Evolutionary conservation across 2,888 invertebrate species (phyloP).

Genomic region (Drosophila cyrtoloma): DNA sequence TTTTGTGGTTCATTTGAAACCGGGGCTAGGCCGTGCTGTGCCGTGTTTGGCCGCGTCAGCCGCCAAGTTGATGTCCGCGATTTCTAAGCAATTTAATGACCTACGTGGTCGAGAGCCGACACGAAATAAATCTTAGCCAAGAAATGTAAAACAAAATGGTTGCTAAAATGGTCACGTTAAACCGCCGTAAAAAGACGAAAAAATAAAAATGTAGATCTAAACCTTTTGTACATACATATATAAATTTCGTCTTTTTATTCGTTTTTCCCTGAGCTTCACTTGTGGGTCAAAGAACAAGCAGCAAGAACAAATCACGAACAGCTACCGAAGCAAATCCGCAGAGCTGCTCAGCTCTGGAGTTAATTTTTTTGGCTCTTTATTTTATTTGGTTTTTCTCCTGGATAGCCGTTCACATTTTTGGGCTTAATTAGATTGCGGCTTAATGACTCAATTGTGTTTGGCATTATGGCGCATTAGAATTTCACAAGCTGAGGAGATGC

Average conservation of each 20-base stretch:
- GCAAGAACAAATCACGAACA: slow-evolving; percentile 25
- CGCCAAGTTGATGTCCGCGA: slow-evolving; percentile 68
- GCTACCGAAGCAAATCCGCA: slow-evolving; percentile 27
- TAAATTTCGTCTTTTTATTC: slow-evolving; percentile 12
- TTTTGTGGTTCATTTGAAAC: slow-evolving; percentile 76
- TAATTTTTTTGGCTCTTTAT: slow-evolving; percentile 22
- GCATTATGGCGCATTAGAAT: slow-evolving; percentile 68
- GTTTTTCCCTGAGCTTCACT: slow-evolving; percentile 29
- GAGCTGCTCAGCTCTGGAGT: slow-evolving; percentile 6
- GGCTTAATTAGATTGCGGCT: slow-evolving; percentile 80
- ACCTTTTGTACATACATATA: slow-evolving; percentile 18
- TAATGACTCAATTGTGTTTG: slow-evolving; percentile 80
- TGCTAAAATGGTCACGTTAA: slow-evolving; percentile 78
- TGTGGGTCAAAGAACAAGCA: slow-evolving; percentile 62
- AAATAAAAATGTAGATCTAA: slow-evolving; percentile 15
- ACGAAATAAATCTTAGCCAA: slow-evolving; percentile 70
- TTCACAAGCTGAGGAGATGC: slow-evolving; percentile 23
- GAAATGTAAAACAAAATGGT: slow-evolving; percentile 69
- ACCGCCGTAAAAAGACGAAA: slow-evolving; percentile 61
- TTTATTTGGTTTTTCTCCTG: slow-evolving; percentile 15
- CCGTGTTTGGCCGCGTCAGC: slow-evolving; percentile 14
- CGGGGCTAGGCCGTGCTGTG: slow-evolving; percentile 23
- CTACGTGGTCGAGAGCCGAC: slow-evolving; percentile 76
- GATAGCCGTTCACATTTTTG: slow-evolving; percentile 67
- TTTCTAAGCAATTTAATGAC: slow-evolving; percentile 79